Conservation (phyloP, 2,113 vertebrate species). For the Myotis davidii region DNA sequence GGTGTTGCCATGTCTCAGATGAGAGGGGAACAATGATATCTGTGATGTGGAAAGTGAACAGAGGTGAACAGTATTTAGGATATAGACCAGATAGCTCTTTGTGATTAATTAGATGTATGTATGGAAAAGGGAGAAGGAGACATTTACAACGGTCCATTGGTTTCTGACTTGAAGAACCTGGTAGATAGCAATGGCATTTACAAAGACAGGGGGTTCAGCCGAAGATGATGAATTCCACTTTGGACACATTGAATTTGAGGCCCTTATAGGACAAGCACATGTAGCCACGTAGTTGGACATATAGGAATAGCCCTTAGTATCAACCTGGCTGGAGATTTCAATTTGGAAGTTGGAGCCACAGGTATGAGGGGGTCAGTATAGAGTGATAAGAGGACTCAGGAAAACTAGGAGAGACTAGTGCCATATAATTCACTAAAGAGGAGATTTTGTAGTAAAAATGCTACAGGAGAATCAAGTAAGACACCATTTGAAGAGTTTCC, state of each 20-base stretch:
- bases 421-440: background rate
- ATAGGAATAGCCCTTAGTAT: background rate
- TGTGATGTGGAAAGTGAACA: background rate
- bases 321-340: background rate
- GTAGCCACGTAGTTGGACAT: background rate
- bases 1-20: background rate
- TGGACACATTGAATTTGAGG: background rate
- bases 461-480: background rate
- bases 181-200: background rate
- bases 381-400: background rate
- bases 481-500: background rate
- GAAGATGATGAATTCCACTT: background rate
- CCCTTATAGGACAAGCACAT: background rate
- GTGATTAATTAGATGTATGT: background rate
- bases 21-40: background rate
- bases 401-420: background rate
- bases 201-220: background rate
- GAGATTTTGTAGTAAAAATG: background rate
- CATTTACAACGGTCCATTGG: background rate
- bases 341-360: background rate
- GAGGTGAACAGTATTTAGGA: background rate
- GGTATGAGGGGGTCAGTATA: background rate
- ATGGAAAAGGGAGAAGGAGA: background rate
- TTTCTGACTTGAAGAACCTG: background rate
- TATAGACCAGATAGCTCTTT: background rate